A percentile compares a stretch with the other conserved stretches of the same genome.
Conservation (phyloP, 2,113 vertebrate genomes). For the Scomber colias region DNA sequence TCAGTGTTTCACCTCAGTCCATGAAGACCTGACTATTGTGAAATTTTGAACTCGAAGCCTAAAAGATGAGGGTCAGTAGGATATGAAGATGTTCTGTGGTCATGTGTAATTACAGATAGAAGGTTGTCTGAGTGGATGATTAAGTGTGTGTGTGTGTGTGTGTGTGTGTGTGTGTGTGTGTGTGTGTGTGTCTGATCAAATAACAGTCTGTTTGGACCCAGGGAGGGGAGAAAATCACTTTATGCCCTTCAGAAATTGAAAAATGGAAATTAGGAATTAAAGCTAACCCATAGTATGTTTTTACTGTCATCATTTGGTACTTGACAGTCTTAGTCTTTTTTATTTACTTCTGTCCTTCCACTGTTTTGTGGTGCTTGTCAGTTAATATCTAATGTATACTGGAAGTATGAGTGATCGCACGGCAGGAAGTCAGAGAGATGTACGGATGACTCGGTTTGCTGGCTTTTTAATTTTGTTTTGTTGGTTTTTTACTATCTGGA, state of each 20-base stretch:
- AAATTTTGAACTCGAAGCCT: constrained; percentile 41
- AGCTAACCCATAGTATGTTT: constrained; percentile 53
- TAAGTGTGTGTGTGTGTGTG: constrained; percentile 28
- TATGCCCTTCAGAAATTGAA: constrained; percentile 40
- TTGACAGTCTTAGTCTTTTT: constrained; percentile 17
- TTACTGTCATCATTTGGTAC: constrained; percentile 48
- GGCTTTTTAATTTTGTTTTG: constrained; percentile 6
- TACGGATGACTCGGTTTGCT: constrained; percentile 51
- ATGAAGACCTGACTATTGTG: constrained; percentile 78
- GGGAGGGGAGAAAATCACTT: constrained; percentile 42
- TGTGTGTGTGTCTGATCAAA: constrained; percentile 27
- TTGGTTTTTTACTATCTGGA: constrained; percentile 67
- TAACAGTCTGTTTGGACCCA: constrained; percentile 45
- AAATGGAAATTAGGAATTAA: constrained; percentile 45
- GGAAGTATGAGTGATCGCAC: constrained; percentile 33
- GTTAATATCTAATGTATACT: constrained; percentile 66
- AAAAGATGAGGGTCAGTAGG: constrained; percentile 13
- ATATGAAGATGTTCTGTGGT: constrained; percentile 19
- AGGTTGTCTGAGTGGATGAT: constrained; percentile 19
- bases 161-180: constrained; percentile 11
- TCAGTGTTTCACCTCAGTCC: constrained; percentile 58
- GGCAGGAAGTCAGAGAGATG: constrained; percentile 24
- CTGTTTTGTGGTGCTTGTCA: constrained; percentile 70
- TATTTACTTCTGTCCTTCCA: constrained; percentile 40
- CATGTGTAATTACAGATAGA: constrained; percentile 14